These are phyloP conservation scores for Solenopsis fugax DNA, from an alignment of 1,140 invertebrate species.

Conservation along the genomic window DNA sequence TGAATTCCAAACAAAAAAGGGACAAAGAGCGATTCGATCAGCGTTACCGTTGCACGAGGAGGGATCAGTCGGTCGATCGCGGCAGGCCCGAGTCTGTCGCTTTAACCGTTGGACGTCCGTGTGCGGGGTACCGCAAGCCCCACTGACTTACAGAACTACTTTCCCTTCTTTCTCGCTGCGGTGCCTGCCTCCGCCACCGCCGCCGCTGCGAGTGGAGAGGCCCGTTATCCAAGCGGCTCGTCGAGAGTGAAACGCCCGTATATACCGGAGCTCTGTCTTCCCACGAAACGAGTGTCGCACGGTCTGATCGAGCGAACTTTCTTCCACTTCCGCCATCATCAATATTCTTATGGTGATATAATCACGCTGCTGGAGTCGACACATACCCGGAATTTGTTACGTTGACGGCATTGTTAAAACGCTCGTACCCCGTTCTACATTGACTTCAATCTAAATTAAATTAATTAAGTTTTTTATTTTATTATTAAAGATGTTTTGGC, in stretches of 20 bases:
- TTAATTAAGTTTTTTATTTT: neutral
- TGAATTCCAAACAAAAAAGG: neutral
- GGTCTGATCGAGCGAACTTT: slow-evolving; percentile 40
- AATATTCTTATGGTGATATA: slow-evolving; percentile 7
- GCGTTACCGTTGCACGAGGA: slow-evolving; percentile 64
- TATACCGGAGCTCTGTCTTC: slow-evolving; percentile 66
- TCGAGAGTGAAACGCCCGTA: slow-evolving; percentile 84
- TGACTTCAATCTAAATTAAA: neutral
- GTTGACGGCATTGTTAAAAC: neutral
- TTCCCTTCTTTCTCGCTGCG: slow-evolving; percentile 83
- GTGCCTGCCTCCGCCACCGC: slow-evolving; percentile 38
- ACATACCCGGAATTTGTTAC: neutral
- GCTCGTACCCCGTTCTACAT: neutral
- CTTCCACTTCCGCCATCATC: slow-evolving; percentile 35
- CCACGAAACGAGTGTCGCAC: slow-evolving; percentile 64
- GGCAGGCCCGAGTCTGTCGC: slow-evolving; percentile 58
- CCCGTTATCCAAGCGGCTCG: slow-evolving; percentile 83
- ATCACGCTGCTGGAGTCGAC: neutral
- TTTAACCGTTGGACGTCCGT: slow-evolving; percentile 73
- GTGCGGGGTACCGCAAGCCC: slow-evolving; percentile 81
- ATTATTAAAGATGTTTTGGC: neutral
- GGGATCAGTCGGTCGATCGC: slow-evolving; percentile 42
- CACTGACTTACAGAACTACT: slow-evolving; percentile 86
- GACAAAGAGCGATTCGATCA: slow-evolving; percentile 37
- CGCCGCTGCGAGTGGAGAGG: slow-evolving; percentile 74